phyloP scores from a whole-genome alignment of 2,113 vertebrate species.

The Ictalurus furcatus region DNA sequence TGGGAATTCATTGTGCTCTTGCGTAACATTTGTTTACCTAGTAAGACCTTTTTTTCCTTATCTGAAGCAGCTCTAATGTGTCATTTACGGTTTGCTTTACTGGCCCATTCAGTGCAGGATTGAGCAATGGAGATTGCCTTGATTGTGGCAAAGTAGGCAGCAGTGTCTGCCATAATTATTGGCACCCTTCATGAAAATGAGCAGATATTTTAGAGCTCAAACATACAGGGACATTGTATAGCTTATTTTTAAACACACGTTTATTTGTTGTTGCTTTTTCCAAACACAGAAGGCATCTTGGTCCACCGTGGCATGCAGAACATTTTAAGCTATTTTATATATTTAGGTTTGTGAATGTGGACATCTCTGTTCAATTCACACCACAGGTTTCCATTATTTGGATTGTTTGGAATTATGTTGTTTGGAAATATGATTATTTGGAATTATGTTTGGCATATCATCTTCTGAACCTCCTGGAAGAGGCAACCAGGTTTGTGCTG shows the following conservation, averaged over 20 bases:
- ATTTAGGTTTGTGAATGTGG: neutral
- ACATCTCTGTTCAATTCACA: neutral
- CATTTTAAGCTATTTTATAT: neutral
- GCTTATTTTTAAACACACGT: neutral
- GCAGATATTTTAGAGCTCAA: neutral
- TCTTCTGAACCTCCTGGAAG: neutral
- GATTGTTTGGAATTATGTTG: neutral
- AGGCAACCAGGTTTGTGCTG: neutral
- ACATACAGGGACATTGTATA: neutral
- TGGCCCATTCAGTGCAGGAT: constrained; percentile 1
- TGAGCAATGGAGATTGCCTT: neutral
- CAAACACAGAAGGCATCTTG: neutral
- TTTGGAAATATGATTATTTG: neutral
- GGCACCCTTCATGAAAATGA: neutral
- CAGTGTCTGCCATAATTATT: neutral
- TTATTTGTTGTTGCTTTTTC: neutral
- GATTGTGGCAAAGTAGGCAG: neutral
- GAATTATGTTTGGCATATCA: neutral
- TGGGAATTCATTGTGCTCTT: constrained; percentile 8
- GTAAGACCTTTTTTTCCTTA: neutral
- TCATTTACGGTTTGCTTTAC: constrained; percentile 15
- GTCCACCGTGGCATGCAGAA: neutral
- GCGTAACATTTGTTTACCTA: constrained; percentile 28
- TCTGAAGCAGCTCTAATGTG: constrained; percentile 2
- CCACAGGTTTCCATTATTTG: neutral